Evolutionary conservation across 2,797 vertebrate species (phyloP), one percentile per base, ranked within the genome.

Genomic region (Danio jaintianensis): DNA sequence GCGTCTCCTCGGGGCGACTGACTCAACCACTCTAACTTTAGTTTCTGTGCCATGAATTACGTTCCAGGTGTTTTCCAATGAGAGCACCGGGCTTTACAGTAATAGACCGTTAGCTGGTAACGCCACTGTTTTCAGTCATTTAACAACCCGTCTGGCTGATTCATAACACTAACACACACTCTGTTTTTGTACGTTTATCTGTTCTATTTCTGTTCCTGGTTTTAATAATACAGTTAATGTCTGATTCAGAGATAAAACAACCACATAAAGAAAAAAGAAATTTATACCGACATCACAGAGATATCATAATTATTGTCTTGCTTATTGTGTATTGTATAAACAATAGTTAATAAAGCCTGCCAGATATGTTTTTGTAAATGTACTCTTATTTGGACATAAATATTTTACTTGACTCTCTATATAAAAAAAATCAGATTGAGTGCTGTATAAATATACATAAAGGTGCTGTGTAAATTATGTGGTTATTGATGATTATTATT

Each of bases 21-120:
- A 72, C 40, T 63, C 68, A 56, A 22, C 29, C 22, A 7, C n/a
- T 50, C 47, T 38, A 18, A 29, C 56, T 56, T 81, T 82, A 47
- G 62, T 83, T 29, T 74, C 47, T 70, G 29, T 20, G 20, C 38
- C 29, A 29, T 45, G 56, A 78, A 58, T 53, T 38, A 22, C 15
- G 29, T 53, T 68, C 66, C 62, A 75, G 75, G 45, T 79, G 68
- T 75, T 85, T 81, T 79, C 82, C 79, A 71, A 62, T 45, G 36
- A 71, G 47, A 38, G 36, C 42, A 40, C 66, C 36, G n/a, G 4
- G 20, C n/a, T 72, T 83, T 86, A 82, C 83, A 81, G 78, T 83
- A 69, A 78, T 50, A 75, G 47, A 72, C 15, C 72, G 40, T 20
- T 42, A 66, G 53, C 52, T 74, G 47, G 59, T 42, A 42, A 71